Conservation (phyloP, 2,888 invertebrate genomes). For the Archips crataeganus region DNA sequence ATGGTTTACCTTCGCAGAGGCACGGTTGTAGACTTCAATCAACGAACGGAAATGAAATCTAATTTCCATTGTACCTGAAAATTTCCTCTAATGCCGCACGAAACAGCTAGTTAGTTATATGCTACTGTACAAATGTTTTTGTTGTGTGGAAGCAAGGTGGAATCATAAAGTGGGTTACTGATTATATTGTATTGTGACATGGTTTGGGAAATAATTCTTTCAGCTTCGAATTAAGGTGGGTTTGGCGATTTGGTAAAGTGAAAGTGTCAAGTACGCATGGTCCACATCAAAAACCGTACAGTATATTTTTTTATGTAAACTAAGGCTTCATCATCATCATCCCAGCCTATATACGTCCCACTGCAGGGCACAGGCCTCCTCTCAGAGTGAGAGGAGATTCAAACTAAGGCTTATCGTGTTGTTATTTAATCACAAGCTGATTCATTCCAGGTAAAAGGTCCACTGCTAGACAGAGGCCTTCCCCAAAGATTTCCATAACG, state of each 20-base stretch:
- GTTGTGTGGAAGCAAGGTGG: background rate
- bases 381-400: too few relatives aligned
- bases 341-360: too few relatives aligned
- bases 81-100: conserved; percentile 51
- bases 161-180: background rate
- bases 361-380: too few relatives aligned
- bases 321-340: too few relatives aligned
- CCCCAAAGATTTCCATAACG: too few relatives aligned
- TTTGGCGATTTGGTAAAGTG: background rate
- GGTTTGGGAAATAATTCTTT: background rate
- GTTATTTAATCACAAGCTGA: too few relatives aligned
- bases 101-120: conserved; percentile 42
- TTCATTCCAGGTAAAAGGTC: too few relatives aligned
- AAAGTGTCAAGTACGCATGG: background rate
- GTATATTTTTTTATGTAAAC: too few relatives aligned
- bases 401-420: too few relatives aligned
- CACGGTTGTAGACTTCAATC: conserved; percentile 71
- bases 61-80: conserved; percentile 70
- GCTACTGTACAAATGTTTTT: conserved; percentile 38
- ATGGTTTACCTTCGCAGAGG: conserved; percentile 47
- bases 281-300: too few relatives aligned
- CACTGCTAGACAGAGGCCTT: too few relatives aligned
- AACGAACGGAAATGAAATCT: conserved; percentile 72
- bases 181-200: background rate
- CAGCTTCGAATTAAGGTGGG: background rate